A percentile compares a stretch with the other conserved stretches of the same genome.
phyloP scores from a whole-genome alignment of 2,797 vertebrate genomes.

The Ispidina lecontei region DNA sequence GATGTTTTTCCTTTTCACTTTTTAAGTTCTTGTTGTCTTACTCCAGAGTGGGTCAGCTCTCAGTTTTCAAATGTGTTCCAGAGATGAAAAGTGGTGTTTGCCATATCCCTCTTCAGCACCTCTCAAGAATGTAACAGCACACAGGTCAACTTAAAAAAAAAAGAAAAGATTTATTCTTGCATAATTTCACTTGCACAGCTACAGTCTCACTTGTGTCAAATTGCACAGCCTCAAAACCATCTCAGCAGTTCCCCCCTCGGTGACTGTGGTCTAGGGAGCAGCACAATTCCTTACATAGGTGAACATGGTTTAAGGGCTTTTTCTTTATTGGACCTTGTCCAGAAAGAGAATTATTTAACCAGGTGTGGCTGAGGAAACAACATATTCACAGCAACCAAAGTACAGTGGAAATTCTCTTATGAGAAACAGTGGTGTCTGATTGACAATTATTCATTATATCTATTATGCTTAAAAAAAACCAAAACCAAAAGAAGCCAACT shows the following conservation, averaged over 20 bases:
- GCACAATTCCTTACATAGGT: neutral
- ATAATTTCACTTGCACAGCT: neutral
- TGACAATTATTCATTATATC: neutral
- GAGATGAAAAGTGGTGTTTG: accelerated
- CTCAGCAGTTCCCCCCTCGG: neutral
- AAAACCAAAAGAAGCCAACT: neutral
- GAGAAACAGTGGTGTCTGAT: neutral
- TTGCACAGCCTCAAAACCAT: neutral
- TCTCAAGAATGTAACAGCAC: neutral
- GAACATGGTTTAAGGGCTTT: neutral
- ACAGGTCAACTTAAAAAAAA: neutral
- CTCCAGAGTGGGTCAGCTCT: neutral
- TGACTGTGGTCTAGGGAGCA: neutral
- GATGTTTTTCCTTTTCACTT: neutral
- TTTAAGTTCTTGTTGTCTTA: neutral
- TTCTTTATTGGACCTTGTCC: neutral
- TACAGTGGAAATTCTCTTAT: neutral
- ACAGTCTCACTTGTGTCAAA: neutral
- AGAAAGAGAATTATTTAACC: constrained; percentile 29
- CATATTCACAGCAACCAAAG: neutral
- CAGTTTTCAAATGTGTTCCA: accelerated
- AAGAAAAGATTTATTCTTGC: neutral
- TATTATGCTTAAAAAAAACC: neutral
- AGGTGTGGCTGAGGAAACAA: neutral
- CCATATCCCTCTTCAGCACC: accelerated